Conservation (phyloP, 2,797 vertebrate species). For the Lemur catta region DNA sequence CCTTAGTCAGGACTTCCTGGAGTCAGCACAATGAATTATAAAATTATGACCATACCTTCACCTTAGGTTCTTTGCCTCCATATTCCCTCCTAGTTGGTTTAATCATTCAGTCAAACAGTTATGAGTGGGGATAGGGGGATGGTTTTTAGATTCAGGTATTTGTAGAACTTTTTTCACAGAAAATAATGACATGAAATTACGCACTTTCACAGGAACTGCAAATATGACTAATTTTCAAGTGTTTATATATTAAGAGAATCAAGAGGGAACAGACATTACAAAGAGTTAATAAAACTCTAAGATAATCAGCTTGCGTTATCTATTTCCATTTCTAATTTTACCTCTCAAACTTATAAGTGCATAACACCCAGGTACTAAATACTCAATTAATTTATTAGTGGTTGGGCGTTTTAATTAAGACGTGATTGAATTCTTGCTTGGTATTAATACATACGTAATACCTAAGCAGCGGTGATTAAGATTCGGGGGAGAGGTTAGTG, state of each 20-base stretch:
- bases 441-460: not conserved
- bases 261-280: not conserved
- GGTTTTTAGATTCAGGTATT: not conserved
- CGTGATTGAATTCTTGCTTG: slow-evolving; percentile 38
- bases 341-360: slow-evolving; percentile 64
- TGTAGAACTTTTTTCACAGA: not conserved
- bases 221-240: not conserved
- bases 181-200: not conserved
- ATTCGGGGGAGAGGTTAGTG: slow-evolving; percentile 42
- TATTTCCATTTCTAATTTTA: slow-evolving; percentile 75
- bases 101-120: not conserved
- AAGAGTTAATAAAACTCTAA: slow-evolving; percentile 68
- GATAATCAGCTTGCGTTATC: slow-evolving; percentile 12
- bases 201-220: not conserved
- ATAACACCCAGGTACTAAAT: slow-evolving; percentile 62
- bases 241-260: not conserved
- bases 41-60: not conserved
- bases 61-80: not conserved
- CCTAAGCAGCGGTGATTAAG: slow-evolving; percentile 35
- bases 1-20: not conserved
- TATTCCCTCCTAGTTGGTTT: not conserved
- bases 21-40: not conserved
- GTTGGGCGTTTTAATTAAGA: slow-evolving; percentile 74
- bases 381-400: slow-evolving; percentile 72
- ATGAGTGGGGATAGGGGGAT: not conserved